These are phyloP conservation scores for Hoplostethus atlanticus DNA, from an alignment of 2,797 vertebrate genomes.

Conservation along the genomic window DNA sequence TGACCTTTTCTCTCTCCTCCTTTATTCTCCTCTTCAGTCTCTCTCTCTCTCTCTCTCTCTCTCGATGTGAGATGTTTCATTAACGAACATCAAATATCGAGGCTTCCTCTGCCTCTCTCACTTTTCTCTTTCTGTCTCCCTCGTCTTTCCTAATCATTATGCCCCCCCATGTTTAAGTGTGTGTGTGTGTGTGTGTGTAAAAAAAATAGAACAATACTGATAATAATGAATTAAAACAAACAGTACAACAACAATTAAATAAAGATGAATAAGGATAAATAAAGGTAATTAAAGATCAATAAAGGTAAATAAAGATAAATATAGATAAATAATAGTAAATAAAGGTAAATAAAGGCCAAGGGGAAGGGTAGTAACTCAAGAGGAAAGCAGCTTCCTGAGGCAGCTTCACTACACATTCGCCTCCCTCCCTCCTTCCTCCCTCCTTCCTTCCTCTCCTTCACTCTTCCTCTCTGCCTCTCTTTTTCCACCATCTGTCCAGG, in stretches of 20 bases:
- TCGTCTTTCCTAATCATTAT: not conserved
- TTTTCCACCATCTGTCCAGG: constrained; percentile 41
- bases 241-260: not conserved
- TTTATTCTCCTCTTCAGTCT: too few species aligned
- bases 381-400: constrained; percentile 14
- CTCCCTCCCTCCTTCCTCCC: not conserved
- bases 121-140: not conserved
- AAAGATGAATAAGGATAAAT: too few species aligned
- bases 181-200: not conserved
- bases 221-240: not conserved
- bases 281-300: too few species aligned
- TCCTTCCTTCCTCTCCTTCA: not conserved
- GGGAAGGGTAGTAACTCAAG: constrained; percentile 24
- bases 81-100: too few species aligned
- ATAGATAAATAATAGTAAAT: constrained; percentile 19
- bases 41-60: not conserved
- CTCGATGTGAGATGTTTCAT: too few species aligned
- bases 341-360: constrained; percentile 13
- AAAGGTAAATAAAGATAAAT: not conserved
- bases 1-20: too few species aligned
- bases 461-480: constrained; percentile 1
- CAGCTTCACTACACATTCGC: constrained; percentile 13
- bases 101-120: not conserved
- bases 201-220: too few species aligned
- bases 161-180: not conserved